phyloP scores from a whole-genome alignment of 1,140 invertebrate genomes.

The Calycopis cecrops region DNA sequence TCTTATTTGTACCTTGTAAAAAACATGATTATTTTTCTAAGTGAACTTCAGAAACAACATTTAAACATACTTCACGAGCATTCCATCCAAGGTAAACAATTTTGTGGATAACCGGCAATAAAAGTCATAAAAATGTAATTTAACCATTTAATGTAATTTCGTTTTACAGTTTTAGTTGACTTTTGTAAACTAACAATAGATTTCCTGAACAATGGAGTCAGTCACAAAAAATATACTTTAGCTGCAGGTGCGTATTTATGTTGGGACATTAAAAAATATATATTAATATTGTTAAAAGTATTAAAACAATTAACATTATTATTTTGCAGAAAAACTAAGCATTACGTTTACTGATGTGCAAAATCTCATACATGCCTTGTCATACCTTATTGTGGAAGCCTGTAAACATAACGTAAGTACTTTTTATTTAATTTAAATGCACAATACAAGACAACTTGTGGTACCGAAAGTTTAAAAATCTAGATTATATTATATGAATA shows the following conservation, averaged over 20 bases:
- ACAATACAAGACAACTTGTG: too few relatives aligned
- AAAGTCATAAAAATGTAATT: slow-evolving; percentile 5
- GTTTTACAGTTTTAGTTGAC: slow-evolving; percentile 76
- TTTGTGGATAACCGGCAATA: not conserved
- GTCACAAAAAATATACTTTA: slow-evolving; percentile 75
- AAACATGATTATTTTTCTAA: slow-evolving; percentile 61
- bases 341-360: slow-evolving; percentile 40
- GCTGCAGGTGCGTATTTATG: slow-evolving; percentile 71
- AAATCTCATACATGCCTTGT: slow-evolving; percentile 57
- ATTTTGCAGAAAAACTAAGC: slow-evolving; percentile 55
- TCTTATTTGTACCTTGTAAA: too few relatives aligned
- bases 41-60: slow-evolving; percentile 60
- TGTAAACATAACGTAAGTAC: slow-evolving; percentile 63
- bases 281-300: not conserved
- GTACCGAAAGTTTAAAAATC: too few relatives aligned
- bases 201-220: slow-evolving; percentile 78
- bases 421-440: not conserved
- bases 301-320: slow-evolving; percentile 1
- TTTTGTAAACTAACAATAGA: slow-evolving; percentile 80
- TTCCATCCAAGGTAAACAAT: slow-evolving; percentile 43
- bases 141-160: not conserved
- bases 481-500: too few relatives aligned
- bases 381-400: slow-evolving; percentile 59
- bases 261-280: not conserved
- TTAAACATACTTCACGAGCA: slow-evolving; percentile 48